Evolutionary conservation across 1,140 invertebrate species (phyloP), one percentile per base, ranked within the genome.

Genomic region (Caerostris extrusa): DNA sequence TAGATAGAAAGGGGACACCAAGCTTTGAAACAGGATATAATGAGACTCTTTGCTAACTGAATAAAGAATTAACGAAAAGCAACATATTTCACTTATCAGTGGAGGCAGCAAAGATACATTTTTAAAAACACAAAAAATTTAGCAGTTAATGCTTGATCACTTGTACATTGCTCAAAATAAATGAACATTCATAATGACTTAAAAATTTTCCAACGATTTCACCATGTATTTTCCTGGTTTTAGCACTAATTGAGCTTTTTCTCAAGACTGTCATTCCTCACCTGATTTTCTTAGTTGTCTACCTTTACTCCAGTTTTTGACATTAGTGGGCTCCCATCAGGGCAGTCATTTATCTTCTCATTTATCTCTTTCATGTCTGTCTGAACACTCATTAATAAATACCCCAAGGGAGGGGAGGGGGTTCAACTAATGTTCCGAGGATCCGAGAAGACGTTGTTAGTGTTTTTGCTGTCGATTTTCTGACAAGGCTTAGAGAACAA

Each of bases 281-380:
- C 71, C 71, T 77, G 53, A 34, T 77, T 77, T 50, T 77, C 34
- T 34, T 77, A 12, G 19, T 50, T 77, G 19, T 12, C 10, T 77
- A 77, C 71, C 71, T 77, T 77, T 77, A 10, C 19, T 53, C 10
- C 3, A 77, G 14, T 19, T 53, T 77, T 77, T 8, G 71, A 50
- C 34, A 77, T 77, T 77, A 77, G 71, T 14, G 71, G 34, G 71
- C 14, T 50, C 19, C 34, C 71, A 50, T 77, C 71, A 77, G 34
- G 71, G 50, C 19, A 77, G 71, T 77, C 71, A 77, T 77, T 77
- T 77, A 77, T 77, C 71, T 77, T 77, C 71, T 77, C 71, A 77
- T 77, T 77, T 77, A 77, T 77, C 71, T 77, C 71, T 5, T 12
- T 77, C 71, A 5, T 77, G 71, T 77, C 71, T 77, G 50, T 77